Base-by-base conservation (phyloP, 1,140 invertebrate species). In the Lanistes nyassanus region DNA sequence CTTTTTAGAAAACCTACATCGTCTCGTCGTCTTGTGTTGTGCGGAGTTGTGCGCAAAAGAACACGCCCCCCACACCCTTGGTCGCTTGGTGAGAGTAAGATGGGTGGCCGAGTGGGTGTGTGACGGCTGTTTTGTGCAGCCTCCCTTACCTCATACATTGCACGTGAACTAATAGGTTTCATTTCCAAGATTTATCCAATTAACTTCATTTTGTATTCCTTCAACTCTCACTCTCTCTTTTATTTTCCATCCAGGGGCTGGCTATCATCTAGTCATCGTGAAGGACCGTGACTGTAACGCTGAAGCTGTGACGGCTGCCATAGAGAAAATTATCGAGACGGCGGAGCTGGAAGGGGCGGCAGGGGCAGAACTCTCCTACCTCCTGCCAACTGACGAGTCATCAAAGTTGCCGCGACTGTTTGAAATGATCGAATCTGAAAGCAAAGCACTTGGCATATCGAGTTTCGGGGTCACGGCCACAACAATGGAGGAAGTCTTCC, bases 401-500 rank as follows among this genome's bases (percentile, higher is more conserved):
- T 58, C 71, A 21, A 78, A 81, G 16, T 88, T 90, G 67, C 77
- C 84, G 58, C 83, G 90, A 60, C 88, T 95, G 55, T 92, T 96
- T 81, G 87, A 90, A 31, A 87, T 91, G 16, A 82, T 96, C 36
- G 94, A 96, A 84, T 74, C 81, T 0, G 86, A 91, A 19, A 92
- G 92, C 77, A 82, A 88, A 0, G 79, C 91, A 37, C 85, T 96
- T 9, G 93, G 93, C 0, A 92, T 97, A 58, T 90, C 91, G 42
- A 93, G 93, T 34, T 94, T 94, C 79, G 95, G 95, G 0, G 92
- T 95, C 0, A 94, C 94, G 0, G 91, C 94, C 5, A 94, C 94
- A 5, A 96, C 95, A 0, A 91, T 97, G 82, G 95, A 96, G 85
- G 94, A 96, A 90, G 95, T 97, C 11, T 96, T 96, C 84, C 86